Evolutionary conservation across 2,797 vertebrate species (phyloP), one percentile per base, ranked within the genome.

Genomic region (Poeciliopsis presidionis): DNA sequence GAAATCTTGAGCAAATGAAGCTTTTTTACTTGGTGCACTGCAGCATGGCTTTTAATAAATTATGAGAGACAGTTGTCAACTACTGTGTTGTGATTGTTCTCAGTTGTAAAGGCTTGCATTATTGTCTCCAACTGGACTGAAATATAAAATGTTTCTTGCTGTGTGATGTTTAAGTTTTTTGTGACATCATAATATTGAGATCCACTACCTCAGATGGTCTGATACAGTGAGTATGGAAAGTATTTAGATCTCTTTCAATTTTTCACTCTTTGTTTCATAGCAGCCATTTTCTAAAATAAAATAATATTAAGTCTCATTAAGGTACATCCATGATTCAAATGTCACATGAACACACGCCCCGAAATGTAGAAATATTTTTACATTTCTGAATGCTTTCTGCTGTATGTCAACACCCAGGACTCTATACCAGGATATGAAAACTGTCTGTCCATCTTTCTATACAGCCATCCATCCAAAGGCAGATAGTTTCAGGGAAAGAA

Each of bases 311-410:
- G 5, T 18, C 47, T 49, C 47, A 47, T 47, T 47, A 49, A 49
- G 2, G 47, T 18, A 49, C 47, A 49, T 18, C 18, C 47, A 49
- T 16, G 1, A 2, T 20, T 49, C 16, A 20, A 49, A 2, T 5
- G 7, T 49, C 16, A 49, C 0, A 18, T 16, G 2, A 46, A 14
- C 3, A 18, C 41, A 0, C 0, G 0, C 13, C 0, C 47, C 18
- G 2, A 20, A 7, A 49, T 49, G 47, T 49, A 49, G 18, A 49
- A 20, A 49, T 49, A 7, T 20, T 20, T 49, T 49, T 49, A 49
- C 5, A 20, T 49, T 49, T 49, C 18, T 20, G 47, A 49, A 20
- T 49, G 20, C 18, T 49, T 49, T 49, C 47, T 0, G 5, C 47
- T 49, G 47, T 7, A 39, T 63, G 7, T 30, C 30, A 36, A 1